These are phyloP conservation scores for Oligia fasciuncula DNA, from an alignment of 2,888 invertebrate genomes.

Conservation along the genomic window DNA sequence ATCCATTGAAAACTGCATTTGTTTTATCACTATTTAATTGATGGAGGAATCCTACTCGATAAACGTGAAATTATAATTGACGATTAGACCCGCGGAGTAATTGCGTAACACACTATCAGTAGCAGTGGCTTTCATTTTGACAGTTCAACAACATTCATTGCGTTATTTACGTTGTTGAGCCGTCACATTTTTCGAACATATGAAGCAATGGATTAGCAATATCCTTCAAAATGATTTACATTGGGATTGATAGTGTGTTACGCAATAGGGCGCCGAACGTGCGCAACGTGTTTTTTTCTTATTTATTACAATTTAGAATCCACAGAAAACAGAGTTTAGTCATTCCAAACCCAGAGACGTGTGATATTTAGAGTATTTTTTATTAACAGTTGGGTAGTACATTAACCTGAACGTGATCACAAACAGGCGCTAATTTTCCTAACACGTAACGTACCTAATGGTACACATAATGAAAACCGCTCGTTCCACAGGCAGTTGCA, in stretches of 20 bases:
- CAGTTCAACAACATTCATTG: too few relatives aligned
- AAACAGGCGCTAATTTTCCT: background rate
- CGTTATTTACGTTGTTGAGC: too few relatives aligned
- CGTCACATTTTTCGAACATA: too few relatives aligned
- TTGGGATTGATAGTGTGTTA: too few relatives aligned
- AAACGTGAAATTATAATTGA: background rate
- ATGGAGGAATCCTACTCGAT: background rate
- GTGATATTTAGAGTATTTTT: background rate
- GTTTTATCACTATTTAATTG: background rate
- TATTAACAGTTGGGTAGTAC: background rate
- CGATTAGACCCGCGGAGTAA: background rate
- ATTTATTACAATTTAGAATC: background rate
- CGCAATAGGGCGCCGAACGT: too few relatives aligned
- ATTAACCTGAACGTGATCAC: constrained; percentile 5
- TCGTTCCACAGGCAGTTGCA: background rate
- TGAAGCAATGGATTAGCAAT: too few relatives aligned
- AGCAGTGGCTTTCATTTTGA: too few relatives aligned
- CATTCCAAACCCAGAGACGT: background rate
- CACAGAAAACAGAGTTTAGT: background rate
- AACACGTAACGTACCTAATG: background rate
- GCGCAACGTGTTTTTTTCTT: background rate
- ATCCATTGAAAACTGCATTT: background rate
- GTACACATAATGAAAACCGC: background rate
- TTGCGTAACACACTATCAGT: too few relatives aligned
- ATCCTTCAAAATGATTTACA: too few relatives aligned